A percentile compares a stretch with the other conserved stretches of the same genome.
Conservation (phyloP, 2,797 vertebrate genomes). For the Lerista edwardsae region DNA sequence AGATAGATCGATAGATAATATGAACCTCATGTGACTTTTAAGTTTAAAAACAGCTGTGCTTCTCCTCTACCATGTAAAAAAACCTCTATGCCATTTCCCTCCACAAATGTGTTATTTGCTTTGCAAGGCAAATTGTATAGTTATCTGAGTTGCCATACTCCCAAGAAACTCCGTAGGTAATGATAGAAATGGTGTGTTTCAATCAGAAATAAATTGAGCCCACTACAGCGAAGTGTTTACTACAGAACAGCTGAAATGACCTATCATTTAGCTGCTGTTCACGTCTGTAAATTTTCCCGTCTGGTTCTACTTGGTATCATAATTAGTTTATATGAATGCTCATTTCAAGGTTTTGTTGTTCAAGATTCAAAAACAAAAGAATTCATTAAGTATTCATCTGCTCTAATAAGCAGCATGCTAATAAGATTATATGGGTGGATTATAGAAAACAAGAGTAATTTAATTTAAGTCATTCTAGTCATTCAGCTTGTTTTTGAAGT, state of each 20-base stretch:
- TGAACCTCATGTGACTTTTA: neutral
- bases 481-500: constrained; percentile 12
- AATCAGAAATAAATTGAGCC: neutral
- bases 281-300: neutral
- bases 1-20: too few relatives aligned
- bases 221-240: neutral
- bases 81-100: neutral
- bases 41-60: neutral
- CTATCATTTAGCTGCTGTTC: neutral
- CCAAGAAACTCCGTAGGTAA: neutral
- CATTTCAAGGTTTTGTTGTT: constrained; percentile 18
- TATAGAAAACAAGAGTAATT: constrained; percentile 18
- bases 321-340: constrained; percentile 25
- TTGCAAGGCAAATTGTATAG: neutral
- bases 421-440: constrained; percentile 26
- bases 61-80: too few relatives aligned
- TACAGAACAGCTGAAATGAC: neutral
- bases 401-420: constrained; percentile 8
- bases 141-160: neutral
- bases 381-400: neutral
- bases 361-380: constrained; percentile 31
- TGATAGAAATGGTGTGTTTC: neutral
- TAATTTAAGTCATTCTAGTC: constrained; percentile 13
- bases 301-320: constrained; percentile 10
- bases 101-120: neutral